Evolutionary conservation across 1,140 invertebrate species (phyloP), one percentile per base, ranked within the genome.

Genomic region (Microplitis demolitor): DNA sequence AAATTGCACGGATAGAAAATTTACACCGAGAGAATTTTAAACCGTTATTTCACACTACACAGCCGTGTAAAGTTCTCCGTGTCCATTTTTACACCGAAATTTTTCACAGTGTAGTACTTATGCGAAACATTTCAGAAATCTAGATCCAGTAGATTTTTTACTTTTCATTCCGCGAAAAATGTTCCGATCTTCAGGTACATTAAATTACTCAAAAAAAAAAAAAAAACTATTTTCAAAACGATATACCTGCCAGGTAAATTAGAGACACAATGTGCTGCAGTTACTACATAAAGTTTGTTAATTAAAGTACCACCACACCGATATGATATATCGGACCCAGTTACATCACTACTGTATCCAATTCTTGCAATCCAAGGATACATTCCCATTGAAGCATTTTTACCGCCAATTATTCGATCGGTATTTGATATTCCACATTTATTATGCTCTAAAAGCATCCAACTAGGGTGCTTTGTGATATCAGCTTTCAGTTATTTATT

Each of bases 281-380:
- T 93, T 3, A 93, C 56, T 16, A 93, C 86, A 74, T 90, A 90
- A 2, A 85, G 75, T 45, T 89, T 83, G 24, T 87, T 90, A 39
- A 94, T 88, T 0, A 94, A 82, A 2, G 89, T 87, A 1, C 91
- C 93, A 1, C 91, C 92, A 77, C 93, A 94, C 53, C 85, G 81
- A 72, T 82, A 90, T 8, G 75, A 62, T 11, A 78, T 6, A 11
- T 71, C 68, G 11, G 39, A 45, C 62, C 60, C 58, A 56, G 34
- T 33, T 58, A 33, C 75, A 77, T 75, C 74, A 69, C 81, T 83
- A 9, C 79, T 74, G 77, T 93, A 93, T 31, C 91, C 92, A 24
- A 94, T 81, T 31, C 91, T 83, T 0, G 85, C 89, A 66, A 93
- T 87, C 92, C 92, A 94, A 0, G 92, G 92, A 82, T 90, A 93